Evolutionary conservation across 2,888 invertebrate genomes (phyloP).

Genomic region (Acrobasis repandana): DNA sequence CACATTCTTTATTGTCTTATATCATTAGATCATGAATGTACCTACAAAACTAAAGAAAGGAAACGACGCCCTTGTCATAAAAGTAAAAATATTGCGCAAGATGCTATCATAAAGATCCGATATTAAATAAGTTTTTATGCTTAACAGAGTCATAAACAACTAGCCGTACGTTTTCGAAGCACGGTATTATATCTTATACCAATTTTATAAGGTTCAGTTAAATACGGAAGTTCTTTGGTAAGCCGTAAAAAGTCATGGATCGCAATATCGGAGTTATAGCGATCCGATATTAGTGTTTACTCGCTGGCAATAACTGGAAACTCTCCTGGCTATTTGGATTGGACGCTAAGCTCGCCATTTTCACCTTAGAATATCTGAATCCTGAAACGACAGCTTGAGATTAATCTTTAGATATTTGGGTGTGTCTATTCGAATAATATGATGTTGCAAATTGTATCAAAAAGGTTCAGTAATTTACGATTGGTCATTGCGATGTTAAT

Average conservation of each 20-base stretch:
- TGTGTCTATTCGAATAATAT: not conserved
- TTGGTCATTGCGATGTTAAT: not conserved
- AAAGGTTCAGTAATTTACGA: not conserved
- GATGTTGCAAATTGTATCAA: not conserved
- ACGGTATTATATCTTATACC: conserved; percentile 4
- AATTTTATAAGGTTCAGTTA: conserved; percentile 28
- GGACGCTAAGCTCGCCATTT: conserved; percentile 23
- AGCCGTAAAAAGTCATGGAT: conserved; percentile 31
- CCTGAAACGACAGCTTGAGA: not conserved
- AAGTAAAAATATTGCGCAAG: conserved; percentile 34
- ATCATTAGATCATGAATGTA: too few relatives aligned
- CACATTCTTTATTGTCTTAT: too few relatives aligned
- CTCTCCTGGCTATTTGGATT: conserved; percentile 30
- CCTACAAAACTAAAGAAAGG: too few relatives aligned
- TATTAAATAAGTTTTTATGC: conserved; percentile 19
- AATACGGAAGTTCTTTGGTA: conserved; percentile 37
- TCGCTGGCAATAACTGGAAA: conserved; percentile 52
- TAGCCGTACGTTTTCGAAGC: not conserved
- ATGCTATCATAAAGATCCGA: conserved; percentile 20
- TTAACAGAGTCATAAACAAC: conserved; percentile 9
- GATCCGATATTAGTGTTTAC: conserved; percentile 56
- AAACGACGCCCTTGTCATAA: too few relatives aligned
- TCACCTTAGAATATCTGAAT: conserved; percentile 25
- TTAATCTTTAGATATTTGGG: conserved; percentile 1
- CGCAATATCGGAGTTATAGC: conserved; percentile 45